These are phyloP conservation scores for Zaprionus davidi DNA, from an alignment of 1,140 invertebrate species.

Conservation along the genomic window DNA sequence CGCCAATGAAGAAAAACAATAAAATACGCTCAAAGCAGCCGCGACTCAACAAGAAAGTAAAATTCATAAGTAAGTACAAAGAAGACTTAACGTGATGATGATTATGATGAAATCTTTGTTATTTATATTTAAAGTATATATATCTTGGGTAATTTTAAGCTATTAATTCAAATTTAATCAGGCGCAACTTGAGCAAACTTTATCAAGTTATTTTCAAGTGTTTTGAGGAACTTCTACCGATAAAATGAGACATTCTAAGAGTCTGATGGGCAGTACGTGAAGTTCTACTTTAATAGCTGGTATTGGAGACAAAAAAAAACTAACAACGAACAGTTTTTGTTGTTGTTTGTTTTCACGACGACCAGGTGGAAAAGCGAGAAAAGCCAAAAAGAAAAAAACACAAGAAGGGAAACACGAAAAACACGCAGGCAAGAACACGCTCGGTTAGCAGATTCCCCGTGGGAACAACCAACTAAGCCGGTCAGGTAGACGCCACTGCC, in stretches of 20 bases:
- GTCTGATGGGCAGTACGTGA: conserved; percentile 43
- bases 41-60: conserved; percentile 93
- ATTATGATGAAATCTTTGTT: too few relatives aligned
- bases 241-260: conserved; percentile 33
- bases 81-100: not conserved
- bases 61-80: conserved; percentile 93
- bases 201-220: not conserved
- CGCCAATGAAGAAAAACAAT: conserved; percentile 91
- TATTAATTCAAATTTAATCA: not conserved
- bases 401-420: not conserved
- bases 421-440: conserved; percentile 19
- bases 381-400: conserved; percentile 9
- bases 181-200: not conserved
- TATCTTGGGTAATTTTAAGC: not conserved
- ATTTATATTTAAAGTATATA: not conserved
- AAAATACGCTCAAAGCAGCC: conserved; percentile 88
- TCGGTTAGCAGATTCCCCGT: conserved; percentile 6
- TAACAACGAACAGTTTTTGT: conserved; percentile 8
- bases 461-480: conserved; percentile 36
- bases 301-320: not conserved
- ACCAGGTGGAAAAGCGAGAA: not conserved
- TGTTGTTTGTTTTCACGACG: not conserved
- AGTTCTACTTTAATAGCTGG: conserved; percentile 11
- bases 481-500: conserved; percentile 39
- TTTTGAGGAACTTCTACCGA: conserved; percentile 23